Evolutionary conservation across 2,113 vertebrate species (phyloP).

Genomic region (Dasypus novemcinctus): DNA sequence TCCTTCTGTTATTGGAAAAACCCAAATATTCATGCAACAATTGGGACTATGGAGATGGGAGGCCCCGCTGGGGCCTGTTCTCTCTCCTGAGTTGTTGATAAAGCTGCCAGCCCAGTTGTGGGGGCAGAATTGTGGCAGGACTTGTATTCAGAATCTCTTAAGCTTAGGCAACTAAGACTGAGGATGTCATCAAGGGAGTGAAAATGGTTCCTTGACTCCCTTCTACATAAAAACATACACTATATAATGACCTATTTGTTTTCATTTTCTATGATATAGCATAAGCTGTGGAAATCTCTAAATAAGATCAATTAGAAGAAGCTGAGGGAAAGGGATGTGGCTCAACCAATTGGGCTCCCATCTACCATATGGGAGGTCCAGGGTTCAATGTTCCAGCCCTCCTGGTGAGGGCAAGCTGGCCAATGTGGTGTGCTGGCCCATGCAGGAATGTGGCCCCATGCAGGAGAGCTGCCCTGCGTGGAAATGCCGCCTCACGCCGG

Average conservation of each 20-base stretch:
- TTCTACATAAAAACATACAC: background rate
- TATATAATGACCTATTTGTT: background rate
- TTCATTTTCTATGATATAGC: background rate
- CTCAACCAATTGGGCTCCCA: too few relatives aligned
- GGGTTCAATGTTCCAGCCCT: too few relatives aligned
- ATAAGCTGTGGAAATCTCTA: background rate
- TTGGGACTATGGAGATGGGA: constrained; percentile 25
- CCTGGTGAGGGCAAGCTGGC: too few relatives aligned
- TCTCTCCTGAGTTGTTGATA: constrained; percentile 47
- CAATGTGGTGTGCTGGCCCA: too few relatives aligned
- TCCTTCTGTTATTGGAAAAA: constrained; percentile 45
- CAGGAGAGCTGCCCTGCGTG: too few relatives aligned
- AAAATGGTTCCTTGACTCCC: background rate
- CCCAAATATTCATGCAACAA: constrained; percentile 46
- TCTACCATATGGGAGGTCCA: too few relatives aligned
- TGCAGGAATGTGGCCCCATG: too few relatives aligned
- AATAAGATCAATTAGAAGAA: background rate
- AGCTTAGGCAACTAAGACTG: constrained; percentile 33
- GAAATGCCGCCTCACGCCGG: too few relatives aligned
- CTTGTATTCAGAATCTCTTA: constrained; percentile 43
- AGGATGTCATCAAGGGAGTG: background rate
- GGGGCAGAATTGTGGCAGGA: constrained; percentile 52
- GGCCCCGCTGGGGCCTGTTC: background rate
- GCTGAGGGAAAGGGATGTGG: too few relatives aligned
- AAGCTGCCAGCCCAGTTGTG: constrained; percentile 62